A percentile compares a stretch with the other conserved stretches of the same genome.
Conservation (phyloP, 2,888 invertebrate species). For the Agonopterix subpropinquella region DNA sequence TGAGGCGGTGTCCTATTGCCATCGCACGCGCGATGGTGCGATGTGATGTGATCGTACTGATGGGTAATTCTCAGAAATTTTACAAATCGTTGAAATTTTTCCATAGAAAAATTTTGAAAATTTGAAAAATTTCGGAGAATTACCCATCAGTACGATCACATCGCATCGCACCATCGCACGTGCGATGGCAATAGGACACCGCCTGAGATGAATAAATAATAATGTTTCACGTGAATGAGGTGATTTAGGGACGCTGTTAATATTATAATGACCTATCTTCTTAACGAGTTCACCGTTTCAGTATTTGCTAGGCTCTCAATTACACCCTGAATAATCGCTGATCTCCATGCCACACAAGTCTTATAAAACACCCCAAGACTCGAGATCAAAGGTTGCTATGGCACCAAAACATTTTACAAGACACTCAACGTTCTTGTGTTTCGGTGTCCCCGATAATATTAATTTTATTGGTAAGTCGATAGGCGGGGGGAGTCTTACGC, state of each 20-base stretch:
- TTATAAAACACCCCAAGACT: slow-evolving; percentile 24
- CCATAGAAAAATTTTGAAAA: no score
- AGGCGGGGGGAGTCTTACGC: not conserved
- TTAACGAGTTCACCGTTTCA: no score
- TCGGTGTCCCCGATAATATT: slow-evolving; percentile 33
- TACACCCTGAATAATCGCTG: slow-evolving; percentile 10
- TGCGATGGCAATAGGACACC: no score
- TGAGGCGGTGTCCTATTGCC: no score
- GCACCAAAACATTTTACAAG: slow-evolving; percentile 40
- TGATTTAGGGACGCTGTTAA: not conserved
- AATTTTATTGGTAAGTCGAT: slow-evolving; percentile 38
- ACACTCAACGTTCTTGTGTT: slow-evolving; percentile 46
- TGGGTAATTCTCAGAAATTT: no score
- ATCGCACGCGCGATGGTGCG: no score
- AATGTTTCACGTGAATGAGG: not conserved
- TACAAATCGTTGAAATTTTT: no score
- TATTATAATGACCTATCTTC: not conserved
- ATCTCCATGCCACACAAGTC: slow-evolving; percentile 21
- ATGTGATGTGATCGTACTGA: no score
- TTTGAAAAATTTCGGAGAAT: no score
- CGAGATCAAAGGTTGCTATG: slow-evolving; percentile 61
- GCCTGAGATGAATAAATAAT: not conserved
- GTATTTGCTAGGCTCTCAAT: no score
- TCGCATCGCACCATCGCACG: no score
- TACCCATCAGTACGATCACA: no score